A percentile compares a stretch with the other conserved stretches of the same genome.
phyloP scores from a whole-genome alignment of 2,888 invertebrate species.

The Poecilus cupreus region DNA sequence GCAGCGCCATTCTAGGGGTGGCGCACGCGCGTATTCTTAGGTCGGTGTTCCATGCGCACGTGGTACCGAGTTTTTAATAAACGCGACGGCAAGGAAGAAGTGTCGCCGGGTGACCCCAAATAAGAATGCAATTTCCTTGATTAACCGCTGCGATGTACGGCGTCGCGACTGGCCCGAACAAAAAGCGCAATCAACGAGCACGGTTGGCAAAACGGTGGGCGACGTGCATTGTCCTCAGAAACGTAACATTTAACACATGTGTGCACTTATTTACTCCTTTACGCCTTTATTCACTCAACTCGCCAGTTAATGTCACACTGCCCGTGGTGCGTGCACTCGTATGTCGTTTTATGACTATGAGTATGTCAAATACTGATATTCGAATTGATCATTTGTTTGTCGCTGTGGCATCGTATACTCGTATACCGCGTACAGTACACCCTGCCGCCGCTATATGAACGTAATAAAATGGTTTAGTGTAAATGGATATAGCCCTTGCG shows the following conservation, averaged over 20 bases:
- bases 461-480: constrained; percentile 51
- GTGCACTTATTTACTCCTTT: not conserved
- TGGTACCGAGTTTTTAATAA: constrained; percentile 55
- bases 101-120: constrained; percentile 41
- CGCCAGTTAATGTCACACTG: too few relatives aligned
- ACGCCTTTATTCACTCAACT: not conserved
- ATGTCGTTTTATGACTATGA: too few relatives aligned
- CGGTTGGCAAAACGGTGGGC: constrained; percentile 14
- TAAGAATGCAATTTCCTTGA: constrained; percentile 58
- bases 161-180: constrained; percentile 30
- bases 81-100: constrained; percentile 40
- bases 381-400: constrained; percentile 17
- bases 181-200: constrained; percentile 48
- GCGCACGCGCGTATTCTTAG: not conserved
- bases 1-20: not conserved
- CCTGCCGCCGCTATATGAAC: not conserved
- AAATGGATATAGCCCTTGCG: constrained; percentile 45
- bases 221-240: constrained; percentile 36
- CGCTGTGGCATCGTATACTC: not conserved
- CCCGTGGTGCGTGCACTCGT: too few relatives aligned
- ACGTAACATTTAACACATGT: constrained; percentile 35
- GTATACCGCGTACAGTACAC: too few relatives aligned
- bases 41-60: not conserved
- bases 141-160: constrained; percentile 44
- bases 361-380: not conserved